A percentile compares a stretch with the other conserved stretches of the same genome.
These are phyloP conservation scores for Epizoanthus stellaris DNA, from an alignment of 92 coral and sea anemone species.

Conservation along the genomic window DNA sequence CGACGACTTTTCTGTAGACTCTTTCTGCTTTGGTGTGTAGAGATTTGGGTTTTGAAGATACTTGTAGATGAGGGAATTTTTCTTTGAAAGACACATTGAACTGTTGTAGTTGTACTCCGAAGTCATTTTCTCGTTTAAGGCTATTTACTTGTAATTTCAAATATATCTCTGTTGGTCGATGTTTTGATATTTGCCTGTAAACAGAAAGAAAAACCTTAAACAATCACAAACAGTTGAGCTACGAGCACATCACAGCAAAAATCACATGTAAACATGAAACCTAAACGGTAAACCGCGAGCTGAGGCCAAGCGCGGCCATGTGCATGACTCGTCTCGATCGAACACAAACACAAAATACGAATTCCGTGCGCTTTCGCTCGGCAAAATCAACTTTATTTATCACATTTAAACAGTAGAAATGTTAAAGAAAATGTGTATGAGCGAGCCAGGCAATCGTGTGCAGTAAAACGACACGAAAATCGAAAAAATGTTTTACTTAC, in stretches of 20 bases:
- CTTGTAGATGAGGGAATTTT: neutral
- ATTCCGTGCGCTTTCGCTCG: neutral
- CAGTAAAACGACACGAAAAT: neutral
- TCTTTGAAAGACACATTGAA: conserved; percentile 16
- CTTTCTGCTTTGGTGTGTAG: conserved; percentile 36
- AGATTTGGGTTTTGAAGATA: conserved; percentile 3
- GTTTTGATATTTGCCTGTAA: conserved; percentile 15
- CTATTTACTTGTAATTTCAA: conserved; percentile 30
- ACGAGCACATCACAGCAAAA: too few species aligned
- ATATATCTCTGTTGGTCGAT: conserved; percentile 6
- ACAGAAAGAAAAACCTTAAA: neutral
- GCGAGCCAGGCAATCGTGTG: neutral
- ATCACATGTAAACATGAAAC: too few species aligned
- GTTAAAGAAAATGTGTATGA: neutral
- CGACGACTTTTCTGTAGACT: conserved; percentile 5
- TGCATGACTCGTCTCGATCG: too few species aligned
- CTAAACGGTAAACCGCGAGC: too few species aligned
- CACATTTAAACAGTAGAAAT: conserved; percentile 5
- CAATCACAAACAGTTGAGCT: too few species aligned
- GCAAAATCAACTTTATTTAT: neutral
- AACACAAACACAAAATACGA: neutral
- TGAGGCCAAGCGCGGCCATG: neutral
- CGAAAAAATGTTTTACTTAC: neutral
- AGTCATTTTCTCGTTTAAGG: conserved; percentile 25
- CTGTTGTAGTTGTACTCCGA: conserved; percentile 29